These are phyloP conservation scores for Cynopterus brachyotis DNA, from an alignment of 2,113 vertebrate species.

Conservation along the genomic window DNA sequence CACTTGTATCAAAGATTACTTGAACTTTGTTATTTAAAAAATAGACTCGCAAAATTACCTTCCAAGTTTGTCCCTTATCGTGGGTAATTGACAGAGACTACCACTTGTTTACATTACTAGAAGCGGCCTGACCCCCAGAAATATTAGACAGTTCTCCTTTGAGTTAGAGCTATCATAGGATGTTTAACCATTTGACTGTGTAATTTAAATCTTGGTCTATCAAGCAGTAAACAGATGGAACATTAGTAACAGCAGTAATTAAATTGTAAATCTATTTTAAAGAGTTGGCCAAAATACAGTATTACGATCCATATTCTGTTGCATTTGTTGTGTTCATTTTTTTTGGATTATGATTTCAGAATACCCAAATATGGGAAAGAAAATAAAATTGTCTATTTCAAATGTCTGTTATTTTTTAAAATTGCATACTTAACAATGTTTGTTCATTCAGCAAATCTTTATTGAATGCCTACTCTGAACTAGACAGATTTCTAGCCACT, in stretches of 20 bases:
- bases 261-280: slow-evolving; percentile 63
- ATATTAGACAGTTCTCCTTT: neutral
- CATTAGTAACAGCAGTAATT: slow-evolving; percentile 54
- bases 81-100: neutral
- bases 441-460: neutral
- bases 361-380: neutral
- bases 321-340: neutral
- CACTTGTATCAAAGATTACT: neutral
- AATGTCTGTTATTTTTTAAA: neutral
- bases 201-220: slow-evolving; percentile 56
- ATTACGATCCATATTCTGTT: neutral
- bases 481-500: neutral
- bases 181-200: slow-evolving; percentile 36
- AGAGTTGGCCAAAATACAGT: neutral
- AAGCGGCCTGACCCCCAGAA: neutral
- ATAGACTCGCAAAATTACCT: neutral
- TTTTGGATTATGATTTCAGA: slow-evolving; percentile 32
- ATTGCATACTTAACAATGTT: neutral
- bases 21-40: slow-evolving; percentile 34
- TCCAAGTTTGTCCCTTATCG: neutral
- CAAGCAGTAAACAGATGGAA: slow-evolving; percentile 65
- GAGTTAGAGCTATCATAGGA: slow-evolving; percentile 5
- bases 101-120: slow-evolving; percentile 14
- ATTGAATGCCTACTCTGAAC: neutral
- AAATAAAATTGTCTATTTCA: slow-evolving; percentile 21